Base-by-base conservation (phyloP, 2,888 invertebrate species). In the Acanthosepion esculentum region DNA sequence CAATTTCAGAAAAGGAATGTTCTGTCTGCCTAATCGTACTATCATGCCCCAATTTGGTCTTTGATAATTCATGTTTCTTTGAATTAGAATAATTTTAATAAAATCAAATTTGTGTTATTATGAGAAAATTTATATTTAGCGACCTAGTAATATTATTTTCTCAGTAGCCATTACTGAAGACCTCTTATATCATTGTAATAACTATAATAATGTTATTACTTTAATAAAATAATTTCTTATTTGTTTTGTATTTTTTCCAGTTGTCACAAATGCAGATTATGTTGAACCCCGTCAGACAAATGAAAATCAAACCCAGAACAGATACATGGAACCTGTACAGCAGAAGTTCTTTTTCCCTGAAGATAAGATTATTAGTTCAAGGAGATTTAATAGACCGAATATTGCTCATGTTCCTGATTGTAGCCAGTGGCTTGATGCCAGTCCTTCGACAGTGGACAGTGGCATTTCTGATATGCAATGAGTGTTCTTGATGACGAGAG, bases 351-450 rank as follows among this genome's bases (percentile, higher is more conserved):
- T 26, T 64, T 64, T 64, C 64, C 64, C 64, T 64, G 64, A 64
- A 64, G 64, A 64, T 64, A 64, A 64, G 64, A 29, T 64, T 64
- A 64, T 64, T 26, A 64, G 64, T 64, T 64, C 64, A 64, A 64
- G 64, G 64, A 64, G 64, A 26, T 64, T 64, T 26, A 64, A 64
- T 26, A 64, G 64, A 64, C 64, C 64, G 29, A 64, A 64, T 64
- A 64, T 64, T 64, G 64, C 64, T 64, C 64, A 64, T 64, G 64
- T 64, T 64, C 64, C 64, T 64, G 64, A 64, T 64, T 64, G 64
- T 64, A 64, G 26, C 64, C 64, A 64, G 29, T 64, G 64, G 64
- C 26, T 64, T 64, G 64, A 64, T 64, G 64, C 64, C 64, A 64
- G 64, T 64, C 64, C 64, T 26, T 64, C 64, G 2, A 64, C 64